phyloP scores from a whole-genome alignment of 2,888 invertebrate species.

The Dichetophora obliterata region DNA sequence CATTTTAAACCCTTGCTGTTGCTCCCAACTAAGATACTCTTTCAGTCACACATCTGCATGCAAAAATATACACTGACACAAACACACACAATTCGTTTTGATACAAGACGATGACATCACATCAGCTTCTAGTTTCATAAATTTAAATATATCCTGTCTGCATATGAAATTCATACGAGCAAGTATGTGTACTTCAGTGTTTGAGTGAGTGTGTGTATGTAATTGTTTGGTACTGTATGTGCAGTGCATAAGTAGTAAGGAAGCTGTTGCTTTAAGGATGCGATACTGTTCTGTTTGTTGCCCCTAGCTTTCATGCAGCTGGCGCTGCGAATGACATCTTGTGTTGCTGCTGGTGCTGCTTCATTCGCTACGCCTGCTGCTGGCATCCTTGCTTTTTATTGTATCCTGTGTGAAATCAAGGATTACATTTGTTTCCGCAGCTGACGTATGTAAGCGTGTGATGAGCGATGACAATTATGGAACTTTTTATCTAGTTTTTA shows the following conservation, averaged over 20 bases:
- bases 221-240: not conserved
- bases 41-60: too few relatives aligned
- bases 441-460: slow-evolving; percentile 14
- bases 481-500: not conserved
- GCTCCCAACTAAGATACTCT: too few relatives aligned
- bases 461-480: slow-evolving; percentile 22
- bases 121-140: not conserved
- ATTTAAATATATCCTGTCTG: not conserved
- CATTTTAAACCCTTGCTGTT: too few relatives aligned
- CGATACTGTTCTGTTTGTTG: not conserved
- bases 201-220: not conserved
- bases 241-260: not conserved
- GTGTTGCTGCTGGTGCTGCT: not conserved
- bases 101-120: not conserved
- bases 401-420: not conserved
- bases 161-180: not conserved
- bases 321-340: not conserved
- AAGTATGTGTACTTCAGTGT: not conserved
- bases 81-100: not conserved
- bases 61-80: not conserved
- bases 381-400: not conserved
- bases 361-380: not conserved
- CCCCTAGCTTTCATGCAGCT: not conserved
- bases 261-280: slow-evolving; percentile 14
- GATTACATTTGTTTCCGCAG: slow-evolving; percentile 6